Base-by-base conservation (phyloP, 2,797 vertebrate species). In the Tiaroga cobitis region DNA sequence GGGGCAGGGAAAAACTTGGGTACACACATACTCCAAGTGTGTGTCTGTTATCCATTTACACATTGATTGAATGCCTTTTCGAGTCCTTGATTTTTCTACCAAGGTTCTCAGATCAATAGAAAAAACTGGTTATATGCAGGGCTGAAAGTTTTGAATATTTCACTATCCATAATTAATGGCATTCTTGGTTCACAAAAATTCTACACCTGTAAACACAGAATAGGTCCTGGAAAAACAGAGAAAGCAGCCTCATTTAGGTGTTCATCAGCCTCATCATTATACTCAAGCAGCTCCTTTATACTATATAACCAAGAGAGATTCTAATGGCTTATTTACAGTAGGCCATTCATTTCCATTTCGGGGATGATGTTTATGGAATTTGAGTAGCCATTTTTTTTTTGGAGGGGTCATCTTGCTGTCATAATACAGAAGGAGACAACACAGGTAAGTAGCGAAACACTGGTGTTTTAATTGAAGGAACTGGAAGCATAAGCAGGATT, bases 1-100 rank as follows among this genome's bases (percentile, higher is more conserved):
- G 77, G 26, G 87, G 87, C 63, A 73, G 51, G 73, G 24, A n/a
- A 32, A 8, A 34, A 43, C 73, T 56, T 77, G 7, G 59, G 67
- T 49, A 51, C 16, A 83, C 29, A 15, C 32, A 73, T 34, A 70
- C 32, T 61, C 29, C 41, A 19, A 9, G 54, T 19, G 56, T 59
- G 34, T 54, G 24, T 80, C 34, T 72, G 56, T 41, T 61, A 26
- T 74, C 29, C 21, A 8, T 77, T 81, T 85, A 54, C 70, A 51
- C 67, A 76, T n/a, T 69, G 39, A 83, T 65, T 54, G 65, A 74
- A 81, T 77, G 41, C 34, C 13, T 77, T 49, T 78, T 56, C 19
- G 19, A 87, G 79, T 78, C 86, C 54, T 82, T 82, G 73, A 49
- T 74, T 68, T 73, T 63, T 79, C 65, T 73, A 32, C 41, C 79